Conservation (phyloP, 2,113 vertebrate species). For the Herpetotheres cachinnans region DNA sequence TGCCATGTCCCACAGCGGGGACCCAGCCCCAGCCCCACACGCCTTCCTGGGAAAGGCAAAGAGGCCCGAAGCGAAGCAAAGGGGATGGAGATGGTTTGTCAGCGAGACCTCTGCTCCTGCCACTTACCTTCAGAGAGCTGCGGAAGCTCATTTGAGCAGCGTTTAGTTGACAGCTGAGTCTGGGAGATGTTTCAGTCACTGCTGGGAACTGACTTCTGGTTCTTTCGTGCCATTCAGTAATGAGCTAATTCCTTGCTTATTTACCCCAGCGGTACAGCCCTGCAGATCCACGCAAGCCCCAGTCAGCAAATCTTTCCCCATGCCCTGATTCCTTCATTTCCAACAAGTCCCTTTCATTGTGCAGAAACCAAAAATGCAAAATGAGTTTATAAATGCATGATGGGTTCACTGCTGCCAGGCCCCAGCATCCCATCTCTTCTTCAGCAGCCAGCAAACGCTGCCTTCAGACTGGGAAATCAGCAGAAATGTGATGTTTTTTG, state of each 20-base stretch:
- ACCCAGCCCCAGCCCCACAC: accelerated
- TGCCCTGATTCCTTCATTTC: background rate
- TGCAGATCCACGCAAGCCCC: background rate
- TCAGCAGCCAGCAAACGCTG: background rate
- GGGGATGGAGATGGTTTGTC: background rate
- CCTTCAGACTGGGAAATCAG: background rate
- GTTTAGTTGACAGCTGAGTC: background rate
- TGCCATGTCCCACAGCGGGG: accelerated
- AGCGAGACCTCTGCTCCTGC: background rate
- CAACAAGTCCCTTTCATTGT: background rate
- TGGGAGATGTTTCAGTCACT: background rate
- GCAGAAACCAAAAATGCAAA: background rate
- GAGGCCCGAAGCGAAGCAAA: background rate
- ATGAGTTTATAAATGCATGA: background rate
- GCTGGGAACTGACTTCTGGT: background rate
- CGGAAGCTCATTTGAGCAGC: background rate
- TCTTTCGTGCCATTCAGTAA: background rate
- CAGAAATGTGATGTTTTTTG: background rate
- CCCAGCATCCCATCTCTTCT: background rate
- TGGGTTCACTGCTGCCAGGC: background rate
- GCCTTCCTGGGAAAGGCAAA: background rate
- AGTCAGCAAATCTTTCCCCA: background rate
- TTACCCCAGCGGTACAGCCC: background rate
- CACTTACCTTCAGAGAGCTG: background rate
- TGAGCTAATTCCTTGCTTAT: background rate